Percentiles rank a stretch among this genome's conserved stretches.
Evolutionary conservation across 2,797 vertebrate genomes (phyloP).

Genomic region (Prionace glauca): DNA sequence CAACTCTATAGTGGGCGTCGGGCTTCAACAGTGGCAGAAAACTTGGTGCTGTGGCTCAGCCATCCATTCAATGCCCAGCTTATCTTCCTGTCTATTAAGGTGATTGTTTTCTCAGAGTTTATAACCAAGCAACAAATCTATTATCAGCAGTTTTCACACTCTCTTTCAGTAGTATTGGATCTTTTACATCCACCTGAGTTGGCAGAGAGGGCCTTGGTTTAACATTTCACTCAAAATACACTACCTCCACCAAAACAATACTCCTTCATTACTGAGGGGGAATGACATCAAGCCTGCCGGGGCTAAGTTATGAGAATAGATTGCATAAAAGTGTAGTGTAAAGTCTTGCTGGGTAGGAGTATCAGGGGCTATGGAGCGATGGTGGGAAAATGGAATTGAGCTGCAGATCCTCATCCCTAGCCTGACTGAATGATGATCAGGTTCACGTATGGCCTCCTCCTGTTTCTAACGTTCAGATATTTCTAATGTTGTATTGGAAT

Average conservation of each 20-base stretch:
- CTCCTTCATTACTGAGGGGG: neutral
- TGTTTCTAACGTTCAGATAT: neutral
- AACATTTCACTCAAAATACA: too few relatives aligned
- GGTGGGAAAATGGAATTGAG: neutral
- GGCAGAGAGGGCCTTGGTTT: too few relatives aligned
- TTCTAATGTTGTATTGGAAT: neutral
- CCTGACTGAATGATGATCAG: neutral
- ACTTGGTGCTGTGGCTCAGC: neutral
- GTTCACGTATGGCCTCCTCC: neutral
- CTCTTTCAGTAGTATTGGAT: too few relatives aligned
- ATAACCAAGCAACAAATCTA: too few relatives aligned
- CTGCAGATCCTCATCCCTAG: neutral
- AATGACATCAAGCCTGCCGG: neutral
- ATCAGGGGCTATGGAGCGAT: neutral
- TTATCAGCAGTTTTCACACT: too few relatives aligned
- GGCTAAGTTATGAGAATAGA: neutral
- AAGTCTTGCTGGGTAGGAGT: neutral
- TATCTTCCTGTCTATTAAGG: neutral
- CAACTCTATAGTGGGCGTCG: neutral
- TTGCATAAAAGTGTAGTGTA: neutral
- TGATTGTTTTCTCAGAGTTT: neutral
- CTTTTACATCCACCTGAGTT: too few relatives aligned
- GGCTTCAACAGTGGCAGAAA: neutral
- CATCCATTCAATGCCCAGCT: neutral
- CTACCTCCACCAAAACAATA: too few relatives aligned